A percentile compares a stretch with the other conserved stretches of the same genome.
These are phyloP conservation scores for Biston betularia DNA, from an alignment of 2,888 invertebrate genomes.

Conservation along the genomic window DNA sequence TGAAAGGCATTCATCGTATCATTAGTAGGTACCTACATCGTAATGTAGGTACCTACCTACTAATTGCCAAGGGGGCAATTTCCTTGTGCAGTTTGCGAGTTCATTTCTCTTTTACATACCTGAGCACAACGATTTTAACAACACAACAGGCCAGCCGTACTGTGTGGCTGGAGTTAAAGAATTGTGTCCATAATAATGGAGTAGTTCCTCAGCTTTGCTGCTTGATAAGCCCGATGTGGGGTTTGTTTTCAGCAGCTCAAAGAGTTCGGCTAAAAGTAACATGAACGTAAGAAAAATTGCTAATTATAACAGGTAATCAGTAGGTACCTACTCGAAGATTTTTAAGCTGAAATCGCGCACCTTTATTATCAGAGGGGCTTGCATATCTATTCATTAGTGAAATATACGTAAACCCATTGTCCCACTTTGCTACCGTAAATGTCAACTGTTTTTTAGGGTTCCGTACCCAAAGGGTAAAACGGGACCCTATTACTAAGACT, in stretches of 20 bases:
- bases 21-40: too few relatives aligned
- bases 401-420: too few relatives aligned
- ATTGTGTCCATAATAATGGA: conserved; percentile 89
- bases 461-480: too few relatives aligned
- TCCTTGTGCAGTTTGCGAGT: neutral
- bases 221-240: conserved; percentile 86
- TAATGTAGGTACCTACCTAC: too few relatives aligned
- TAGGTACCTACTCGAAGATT: neutral
- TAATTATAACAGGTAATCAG: neutral
- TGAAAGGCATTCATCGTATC: too few relatives aligned
- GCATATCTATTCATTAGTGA: too few relatives aligned
- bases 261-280: conserved; percentile 64
- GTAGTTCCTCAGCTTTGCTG: conserved; percentile 83
- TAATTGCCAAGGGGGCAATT: neutral
- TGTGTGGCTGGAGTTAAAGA: conserved; percentile 90
- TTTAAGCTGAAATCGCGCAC: too few relatives aligned
- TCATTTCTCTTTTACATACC: conserved; percentile 54
- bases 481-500: too few relatives aligned
- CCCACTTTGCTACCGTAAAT: too few relatives aligned
- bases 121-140: conserved; percentile 77
- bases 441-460: too few relatives aligned
- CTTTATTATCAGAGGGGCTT: too few relatives aligned
- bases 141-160: conserved; percentile 89
- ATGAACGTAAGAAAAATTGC: conserved; percentile 27
- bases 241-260: conserved; percentile 62